Conservation (phyloP, 2,797 vertebrate genomes). For the Lagodon rhomboides region DNA sequence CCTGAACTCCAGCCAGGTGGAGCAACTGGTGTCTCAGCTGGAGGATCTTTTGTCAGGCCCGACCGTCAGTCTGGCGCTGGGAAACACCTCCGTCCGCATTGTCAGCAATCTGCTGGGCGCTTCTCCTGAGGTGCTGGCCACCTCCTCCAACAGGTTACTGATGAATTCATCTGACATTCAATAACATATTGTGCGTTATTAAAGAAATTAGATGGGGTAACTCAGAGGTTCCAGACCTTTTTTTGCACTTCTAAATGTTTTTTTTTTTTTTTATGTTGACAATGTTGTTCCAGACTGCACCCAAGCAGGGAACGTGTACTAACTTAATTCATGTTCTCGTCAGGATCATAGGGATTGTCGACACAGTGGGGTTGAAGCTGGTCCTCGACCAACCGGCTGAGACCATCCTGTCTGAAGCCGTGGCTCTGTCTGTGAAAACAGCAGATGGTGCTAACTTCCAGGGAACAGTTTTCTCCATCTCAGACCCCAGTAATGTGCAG, state of each 20-base stretch:
- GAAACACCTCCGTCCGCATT: slow-evolving; percentile 83
- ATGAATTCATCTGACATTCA: not conserved
- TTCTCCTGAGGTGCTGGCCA: slow-evolving; percentile 75
- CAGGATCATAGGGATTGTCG: slow-evolving; percentile 92
- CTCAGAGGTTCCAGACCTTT: not conserved
- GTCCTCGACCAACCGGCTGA: slow-evolving; percentile 76
- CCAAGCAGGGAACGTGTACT: not conserved
- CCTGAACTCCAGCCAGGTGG: slow-evolving; percentile 79
- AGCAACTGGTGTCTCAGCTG: slow-evolving; percentile 75
- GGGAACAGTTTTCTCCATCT: slow-evolving; percentile 87
- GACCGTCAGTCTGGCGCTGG: slow-evolving; percentile 80
- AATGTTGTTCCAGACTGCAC: not conserved
- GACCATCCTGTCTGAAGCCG: slow-evolving; percentile 82
- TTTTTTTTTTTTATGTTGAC: not conserved
- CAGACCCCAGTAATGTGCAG: slow-evolving; percentile 86
- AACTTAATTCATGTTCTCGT: slow-evolving; percentile 31
- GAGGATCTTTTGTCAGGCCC: slow-evolving; percentile 79
- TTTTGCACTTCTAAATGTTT: not conserved
- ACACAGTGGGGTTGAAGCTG: slow-evolving; percentile 92
- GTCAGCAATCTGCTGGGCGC: slow-evolving; percentile 89
- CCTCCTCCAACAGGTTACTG: slow-evolving; percentile 87
- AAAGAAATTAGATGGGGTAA: not conserved
- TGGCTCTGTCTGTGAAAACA: slow-evolving; percentile 91
- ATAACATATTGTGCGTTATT: not conserved
- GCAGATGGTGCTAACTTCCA: slow-evolving; percentile 85